Evolutionary conservation across 2,113 vertebrate species (phyloP), one percentile per base, ranked within the genome.

Genomic region (Scomber colias): DNA sequence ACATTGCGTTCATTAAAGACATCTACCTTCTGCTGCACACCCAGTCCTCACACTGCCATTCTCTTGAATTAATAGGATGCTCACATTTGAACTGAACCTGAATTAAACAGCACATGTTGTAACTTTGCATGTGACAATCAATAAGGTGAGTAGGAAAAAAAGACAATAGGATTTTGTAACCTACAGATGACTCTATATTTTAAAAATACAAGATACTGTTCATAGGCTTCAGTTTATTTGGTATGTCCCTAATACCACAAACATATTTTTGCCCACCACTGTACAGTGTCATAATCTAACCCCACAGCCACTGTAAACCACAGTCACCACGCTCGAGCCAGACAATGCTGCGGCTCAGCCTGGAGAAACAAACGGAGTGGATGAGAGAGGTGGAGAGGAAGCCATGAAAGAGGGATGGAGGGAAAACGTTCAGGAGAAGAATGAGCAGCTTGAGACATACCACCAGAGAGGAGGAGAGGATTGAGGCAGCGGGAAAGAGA

Each of bases 401-500:
- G 77, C 44, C n/a, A 76, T 4, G 30, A 0, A 53, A 30, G 7
- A 71, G 77, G 51, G 51, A 79, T 5, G 24, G 65, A 82, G 74
- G 21, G 27, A 74, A 40, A 72, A 49, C 3, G 15, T 50, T 80
- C 59, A 64, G 45, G 79, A 79, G 69, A 62, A 82, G 82, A 64
- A 80, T 15, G 53, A 89, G 80, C 87, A 81, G 85, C 76, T 77
- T 71, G 50, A 86, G 78, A 85, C 16, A 19, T 62, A 80, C 40
- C 57, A 76, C 62, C n/a, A 75, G 68, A 81, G 77, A 76, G 69
- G 84, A 77, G 71, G 78, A 71, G 68, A 66, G 49, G 31, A 74
- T n/a, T 0, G 62, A 72, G 76, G 86, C 40, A 85, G 81, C 49
- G 0, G 81, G 69, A 77, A 44, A 70, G 59, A 75, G 68, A 77